Conservation (phyloP, 2,797 vertebrate genomes). For the Rousettus madagascariensis region DNA sequence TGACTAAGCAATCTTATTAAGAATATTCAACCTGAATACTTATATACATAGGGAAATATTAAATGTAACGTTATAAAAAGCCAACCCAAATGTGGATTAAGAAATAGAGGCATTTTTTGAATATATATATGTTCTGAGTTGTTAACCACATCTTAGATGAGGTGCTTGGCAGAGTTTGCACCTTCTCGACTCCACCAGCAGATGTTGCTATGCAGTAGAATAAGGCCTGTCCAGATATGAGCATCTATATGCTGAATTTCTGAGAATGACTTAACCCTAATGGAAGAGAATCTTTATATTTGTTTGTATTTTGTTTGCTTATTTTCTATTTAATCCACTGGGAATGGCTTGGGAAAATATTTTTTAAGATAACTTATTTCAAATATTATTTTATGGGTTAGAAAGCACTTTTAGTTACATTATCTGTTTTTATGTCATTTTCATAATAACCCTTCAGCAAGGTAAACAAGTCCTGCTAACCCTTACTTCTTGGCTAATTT, state of each 20-base stretch:
- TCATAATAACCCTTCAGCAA: background rate
- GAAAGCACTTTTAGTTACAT: background rate
- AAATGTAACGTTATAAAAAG: background rate
- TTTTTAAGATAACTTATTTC: background rate
- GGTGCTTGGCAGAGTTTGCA: background rate
- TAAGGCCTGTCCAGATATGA: background rate
- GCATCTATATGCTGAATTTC: rapidly evolving
- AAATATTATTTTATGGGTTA: slow-evolving; percentile 2
- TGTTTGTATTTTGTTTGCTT: background rate
- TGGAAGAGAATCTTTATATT: background rate
- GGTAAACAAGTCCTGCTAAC: background rate
- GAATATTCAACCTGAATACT: background rate
- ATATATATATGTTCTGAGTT: background rate
- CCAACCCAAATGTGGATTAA: background rate
- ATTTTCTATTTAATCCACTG: background rate
- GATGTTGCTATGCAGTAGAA: slow-evolving; percentile 79
- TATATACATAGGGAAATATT: background rate
- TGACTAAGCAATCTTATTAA: slow-evolving; percentile 10
- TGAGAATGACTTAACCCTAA: background rate
- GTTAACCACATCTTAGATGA: background rate
- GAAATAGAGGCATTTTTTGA: background rate
- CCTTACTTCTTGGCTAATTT: background rate
- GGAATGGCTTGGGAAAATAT: background rate
- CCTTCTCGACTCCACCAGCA: slow-evolving; percentile 77
- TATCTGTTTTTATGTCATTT: background rate